Evolutionary conservation across 2,888 invertebrate genomes (phyloP).

Genomic region (Leptinotarsa rubiginosa): DNA sequence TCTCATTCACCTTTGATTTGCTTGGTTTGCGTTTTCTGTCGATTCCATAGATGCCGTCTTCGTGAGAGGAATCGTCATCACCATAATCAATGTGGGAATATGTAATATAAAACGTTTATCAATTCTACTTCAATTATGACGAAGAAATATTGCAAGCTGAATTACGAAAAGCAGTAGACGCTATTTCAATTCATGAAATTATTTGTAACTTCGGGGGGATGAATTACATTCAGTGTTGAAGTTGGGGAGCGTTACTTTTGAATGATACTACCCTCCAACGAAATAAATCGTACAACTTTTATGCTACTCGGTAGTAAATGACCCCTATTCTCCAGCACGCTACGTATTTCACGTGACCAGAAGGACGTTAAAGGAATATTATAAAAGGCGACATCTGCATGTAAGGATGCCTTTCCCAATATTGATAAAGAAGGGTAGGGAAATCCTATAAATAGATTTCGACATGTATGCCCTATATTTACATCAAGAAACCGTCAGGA

Average conservation of each 20-base stretch:
- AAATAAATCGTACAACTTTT: neutral
- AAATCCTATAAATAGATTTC: conserved; percentile 20
- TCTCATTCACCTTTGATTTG: no score
- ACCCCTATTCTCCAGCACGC: neutral
- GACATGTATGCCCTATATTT: conserved; percentile 23
- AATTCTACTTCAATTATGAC: no score
- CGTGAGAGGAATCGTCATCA: no score
- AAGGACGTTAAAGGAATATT: conserved; percentile 23
- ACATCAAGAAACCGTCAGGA: conserved; percentile 11
- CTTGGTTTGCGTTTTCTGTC: no score
- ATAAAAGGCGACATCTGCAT: conserved; percentile 26
- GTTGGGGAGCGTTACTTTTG: neutral
- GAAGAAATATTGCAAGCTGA: no score
- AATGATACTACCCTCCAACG: no score
- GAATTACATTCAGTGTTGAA: neutral
- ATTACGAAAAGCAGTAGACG: no score
- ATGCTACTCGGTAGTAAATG: neutral
- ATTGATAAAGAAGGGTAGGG: conserved; percentile 20
- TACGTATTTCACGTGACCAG: conserved; percentile 19
- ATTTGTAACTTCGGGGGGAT: no score
- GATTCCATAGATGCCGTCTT: no score
- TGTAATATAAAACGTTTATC: no score
- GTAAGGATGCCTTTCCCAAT: conserved; percentile 12
- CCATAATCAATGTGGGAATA: no score
- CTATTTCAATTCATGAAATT: no score